Evolutionary conservation across 2,888 invertebrate genomes (phyloP).

Genomic region (Autographa gamma): DNA sequence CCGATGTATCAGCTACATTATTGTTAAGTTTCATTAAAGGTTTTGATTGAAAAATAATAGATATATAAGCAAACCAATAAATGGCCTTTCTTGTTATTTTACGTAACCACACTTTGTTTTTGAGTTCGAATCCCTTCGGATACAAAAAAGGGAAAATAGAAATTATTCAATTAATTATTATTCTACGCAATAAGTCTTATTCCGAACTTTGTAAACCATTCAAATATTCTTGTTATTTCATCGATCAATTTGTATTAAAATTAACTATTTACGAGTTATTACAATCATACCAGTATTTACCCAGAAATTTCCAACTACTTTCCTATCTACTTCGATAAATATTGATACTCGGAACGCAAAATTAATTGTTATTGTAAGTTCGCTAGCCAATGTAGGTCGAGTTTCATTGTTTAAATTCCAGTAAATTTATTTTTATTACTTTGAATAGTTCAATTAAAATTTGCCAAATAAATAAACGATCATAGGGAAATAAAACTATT

Average conservation of each 20-base stretch:
- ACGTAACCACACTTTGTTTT: background rate
- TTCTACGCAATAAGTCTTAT: background rate
- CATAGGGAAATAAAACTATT: too few relatives aligned
- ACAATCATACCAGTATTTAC: slow-evolving; percentile 2
- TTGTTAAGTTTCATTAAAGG: too few relatives aligned
- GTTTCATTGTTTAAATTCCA: background rate
- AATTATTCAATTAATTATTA: background rate
- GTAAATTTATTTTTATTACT: too few relatives aligned
- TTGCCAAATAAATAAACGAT: too few relatives aligned
- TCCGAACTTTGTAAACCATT: background rate
- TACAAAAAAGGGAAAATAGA: background rate
- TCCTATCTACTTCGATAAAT: background rate
- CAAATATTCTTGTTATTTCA: background rate
- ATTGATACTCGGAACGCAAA: slow-evolving; percentile 3
- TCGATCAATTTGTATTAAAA: background rate
- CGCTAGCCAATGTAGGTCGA: background rate
- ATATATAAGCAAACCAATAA: too few relatives aligned
- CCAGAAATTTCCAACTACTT: background rate
- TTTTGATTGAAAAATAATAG: too few relatives aligned
- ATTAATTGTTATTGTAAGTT: background rate
- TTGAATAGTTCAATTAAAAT: too few relatives aligned
- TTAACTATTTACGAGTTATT: background rate
- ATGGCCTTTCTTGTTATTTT: too few relatives aligned
- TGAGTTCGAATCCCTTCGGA: background rate
- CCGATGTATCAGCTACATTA: too few relatives aligned